Percentiles rank a stretch among this genome's conserved stretches.
Conservation (phyloP, 2,113 vertebrate species). For the Triplophysa tibetana region DNA sequence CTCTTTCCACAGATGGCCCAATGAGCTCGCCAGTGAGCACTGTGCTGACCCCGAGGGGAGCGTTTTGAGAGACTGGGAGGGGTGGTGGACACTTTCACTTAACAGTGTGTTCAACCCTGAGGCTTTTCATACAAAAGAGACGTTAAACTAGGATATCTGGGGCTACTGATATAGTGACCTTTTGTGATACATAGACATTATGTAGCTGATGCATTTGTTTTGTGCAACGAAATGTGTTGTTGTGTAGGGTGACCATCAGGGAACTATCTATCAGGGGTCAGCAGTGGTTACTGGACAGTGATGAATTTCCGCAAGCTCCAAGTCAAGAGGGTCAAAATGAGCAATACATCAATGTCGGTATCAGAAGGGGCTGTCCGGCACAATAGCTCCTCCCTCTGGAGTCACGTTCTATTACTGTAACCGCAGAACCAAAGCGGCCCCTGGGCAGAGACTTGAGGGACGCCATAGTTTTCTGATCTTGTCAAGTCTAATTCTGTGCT, state of each 20-base stretch:
- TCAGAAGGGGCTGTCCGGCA: slow-evolving; percentile 73
- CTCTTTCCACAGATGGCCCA: slow-evolving; percentile 39
- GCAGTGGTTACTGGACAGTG: slow-evolving; percentile 76
- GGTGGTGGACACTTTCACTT: slow-evolving; percentile 13
- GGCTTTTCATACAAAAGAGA: slow-evolving; percentile 22
- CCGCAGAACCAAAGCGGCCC: slow-evolving; percentile 16
- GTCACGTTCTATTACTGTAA: slow-evolving; percentile 5
- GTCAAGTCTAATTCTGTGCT: background rate
- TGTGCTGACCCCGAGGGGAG: slow-evolving; percentile 5
- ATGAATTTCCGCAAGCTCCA: slow-evolving; percentile 70
- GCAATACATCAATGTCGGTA: slow-evolving; percentile 80
- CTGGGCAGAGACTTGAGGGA: background rate
- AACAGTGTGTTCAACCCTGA: background rate
- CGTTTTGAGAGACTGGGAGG: slow-evolving; percentile 18
- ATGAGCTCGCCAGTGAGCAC: slow-evolving; percentile 42
- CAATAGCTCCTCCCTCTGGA: slow-evolving; percentile 56
- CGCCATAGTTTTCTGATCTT: slow-evolving; percentile 4
- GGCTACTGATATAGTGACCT: slow-evolving; percentile 9
- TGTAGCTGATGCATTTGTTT: background rate
- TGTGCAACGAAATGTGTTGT: background rate
- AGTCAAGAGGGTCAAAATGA: slow-evolving; percentile 61
- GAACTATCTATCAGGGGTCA: slow-evolving; percentile 40
- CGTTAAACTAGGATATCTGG: background rate
- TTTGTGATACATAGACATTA: background rate
- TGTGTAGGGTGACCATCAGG: slow-evolving; percentile 33